These are phyloP conservation scores for Limnephilus lunatus DNA, from an alignment of 2,888 invertebrate genomes.

Conservation along the genomic window DNA sequence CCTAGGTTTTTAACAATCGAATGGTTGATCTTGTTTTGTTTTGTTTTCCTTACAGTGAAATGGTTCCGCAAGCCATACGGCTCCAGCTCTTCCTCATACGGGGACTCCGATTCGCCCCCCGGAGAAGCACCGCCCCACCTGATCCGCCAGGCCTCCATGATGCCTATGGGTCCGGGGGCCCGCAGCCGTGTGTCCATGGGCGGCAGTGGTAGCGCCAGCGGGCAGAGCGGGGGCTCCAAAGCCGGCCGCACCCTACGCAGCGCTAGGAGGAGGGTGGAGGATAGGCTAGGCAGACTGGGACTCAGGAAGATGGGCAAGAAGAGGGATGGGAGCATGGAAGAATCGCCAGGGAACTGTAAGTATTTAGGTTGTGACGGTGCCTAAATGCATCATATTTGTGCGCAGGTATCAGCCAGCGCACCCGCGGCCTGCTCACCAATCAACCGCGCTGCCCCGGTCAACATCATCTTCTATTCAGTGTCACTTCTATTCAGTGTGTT, in stretches of 20 bases:
- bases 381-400: too few relatives aligned
- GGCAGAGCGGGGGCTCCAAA: constrained; percentile 49
- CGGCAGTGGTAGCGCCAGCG: constrained; percentile 25
- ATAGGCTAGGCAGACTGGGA: constrained; percentile 90
- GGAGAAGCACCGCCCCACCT: constrained; percentile 68
- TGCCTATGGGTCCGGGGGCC: constrained; percentile 65
- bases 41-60: constrained; percentile 72
- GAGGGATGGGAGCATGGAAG: constrained; percentile 92
- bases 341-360: constrained; percentile 87
- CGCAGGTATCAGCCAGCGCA: too few relatives aligned
- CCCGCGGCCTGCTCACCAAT: too few relatives aligned
- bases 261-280: constrained; percentile 92
- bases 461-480: too few relatives aligned
- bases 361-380: constrained; percentile 47
- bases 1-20: background rate
- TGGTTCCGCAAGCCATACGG: constrained; percentile 76
- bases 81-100: constrained; percentile 65
- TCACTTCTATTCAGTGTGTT: too few relatives aligned
- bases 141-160: constrained; percentile 74
- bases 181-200: constrained; percentile 23
- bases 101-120: constrained; percentile 65
- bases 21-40: background rate
- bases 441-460: too few relatives aligned
- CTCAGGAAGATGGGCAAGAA: constrained; percentile 91
- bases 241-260: constrained; percentile 85